phyloP scores from a whole-genome alignment of 1,140 invertebrate genomes.

The Drosophila mayri region DNA sequence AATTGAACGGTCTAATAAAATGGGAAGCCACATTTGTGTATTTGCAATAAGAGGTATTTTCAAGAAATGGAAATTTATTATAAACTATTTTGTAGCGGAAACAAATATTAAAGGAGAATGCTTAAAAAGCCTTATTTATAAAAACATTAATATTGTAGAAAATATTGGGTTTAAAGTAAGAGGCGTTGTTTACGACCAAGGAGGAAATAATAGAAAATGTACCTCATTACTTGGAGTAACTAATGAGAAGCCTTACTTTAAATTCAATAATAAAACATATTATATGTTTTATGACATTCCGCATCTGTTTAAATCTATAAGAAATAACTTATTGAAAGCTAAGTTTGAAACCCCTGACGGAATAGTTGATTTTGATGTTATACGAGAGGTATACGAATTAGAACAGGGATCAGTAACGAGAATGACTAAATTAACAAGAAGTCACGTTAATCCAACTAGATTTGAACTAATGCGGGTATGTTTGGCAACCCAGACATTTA shows the following conservation, averaged over 20 bases:
- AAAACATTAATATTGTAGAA: conserved; percentile 3
- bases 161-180: not conserved
- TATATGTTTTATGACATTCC: conserved; percentile 4
- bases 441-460: not conserved
- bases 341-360: too few relatives aligned
- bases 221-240: conserved; percentile 3
- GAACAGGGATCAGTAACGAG: too few relatives aligned
- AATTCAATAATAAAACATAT: not conserved
- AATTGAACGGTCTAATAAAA: conserved; percentile 8
- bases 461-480: not conserved
- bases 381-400: too few relatives aligned
- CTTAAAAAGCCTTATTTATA: not conserved
- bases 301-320: not conserved
- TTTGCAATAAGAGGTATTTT: conserved; percentile 2
- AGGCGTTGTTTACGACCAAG: not conserved
- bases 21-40: not conserved
- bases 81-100: conserved; percentile 9
- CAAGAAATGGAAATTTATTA: conserved; percentile 5
- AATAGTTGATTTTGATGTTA: too few relatives aligned
- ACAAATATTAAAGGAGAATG: not conserved
- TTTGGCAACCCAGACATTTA: not conserved
- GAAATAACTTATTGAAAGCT: too few relatives aligned
- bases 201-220: conserved; percentile 3
- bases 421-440: not conserved
- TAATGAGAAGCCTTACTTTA: too few relatives aligned